These are phyloP conservation scores for Xiphias gladius DNA, from an alignment of 2,113 vertebrate genomes.

Conservation along the genomic window DNA sequence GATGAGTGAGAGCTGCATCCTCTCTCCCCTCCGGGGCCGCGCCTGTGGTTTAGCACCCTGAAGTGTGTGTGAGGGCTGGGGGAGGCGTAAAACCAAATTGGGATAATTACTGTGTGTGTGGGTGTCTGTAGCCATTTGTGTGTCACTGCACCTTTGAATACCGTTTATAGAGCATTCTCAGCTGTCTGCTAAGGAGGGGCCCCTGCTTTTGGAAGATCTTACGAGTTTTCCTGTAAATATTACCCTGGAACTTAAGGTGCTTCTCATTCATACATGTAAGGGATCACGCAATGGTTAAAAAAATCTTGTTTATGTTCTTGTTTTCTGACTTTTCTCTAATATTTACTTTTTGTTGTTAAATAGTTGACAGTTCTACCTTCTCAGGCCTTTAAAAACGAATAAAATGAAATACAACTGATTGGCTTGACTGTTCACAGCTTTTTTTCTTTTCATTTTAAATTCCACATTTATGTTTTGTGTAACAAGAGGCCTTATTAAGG, in stretches of 20 bases:
- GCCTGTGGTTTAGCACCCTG: constrained; percentile 53
- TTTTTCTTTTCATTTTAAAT: neutral
- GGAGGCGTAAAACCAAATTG: constrained; percentile 70
- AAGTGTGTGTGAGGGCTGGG: constrained; percentile 54
- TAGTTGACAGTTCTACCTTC: neutral
- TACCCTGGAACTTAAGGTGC: no score
- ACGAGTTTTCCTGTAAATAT: constrained; percentile 2
- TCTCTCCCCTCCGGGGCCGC: constrained; percentile 31
- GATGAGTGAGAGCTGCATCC: constrained; percentile 59
- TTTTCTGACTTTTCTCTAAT: neutral
- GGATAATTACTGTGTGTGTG: constrained; percentile 66
- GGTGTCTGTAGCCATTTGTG: constrained; percentile 55
- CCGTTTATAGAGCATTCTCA: constrained; percentile 65
- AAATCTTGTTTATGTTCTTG: no score
- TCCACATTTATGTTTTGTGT: no score
- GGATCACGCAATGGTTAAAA: neutral
- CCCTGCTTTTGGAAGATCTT: constrained; percentile 1
- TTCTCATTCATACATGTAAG: neutral
- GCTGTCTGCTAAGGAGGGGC: constrained; percentile 39
- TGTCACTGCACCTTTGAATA: constrained; percentile 60
- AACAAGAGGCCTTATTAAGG: neutral
- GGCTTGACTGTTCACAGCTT: neutral
- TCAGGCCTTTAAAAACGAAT: neutral
- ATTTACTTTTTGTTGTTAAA: neutral
- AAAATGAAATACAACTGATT: neutral